Percentiles rank a stretch among this genome's conserved stretches.
These are phyloP conservation scores for Lates calcarifer DNA, from an alignment of 2,113 vertebrate species.

Conservation along the genomic window DNA sequence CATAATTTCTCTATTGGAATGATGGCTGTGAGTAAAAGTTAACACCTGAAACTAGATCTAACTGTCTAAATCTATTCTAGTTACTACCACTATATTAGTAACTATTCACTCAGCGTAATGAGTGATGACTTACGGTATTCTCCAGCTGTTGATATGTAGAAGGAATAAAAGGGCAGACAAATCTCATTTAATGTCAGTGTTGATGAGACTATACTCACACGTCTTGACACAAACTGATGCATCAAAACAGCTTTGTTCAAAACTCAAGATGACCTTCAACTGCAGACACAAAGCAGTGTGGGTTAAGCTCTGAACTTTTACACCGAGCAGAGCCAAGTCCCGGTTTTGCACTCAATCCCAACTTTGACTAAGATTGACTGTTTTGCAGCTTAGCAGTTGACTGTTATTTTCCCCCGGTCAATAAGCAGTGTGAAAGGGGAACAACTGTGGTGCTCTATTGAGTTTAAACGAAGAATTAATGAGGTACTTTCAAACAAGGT, in stretches of 20 bases:
- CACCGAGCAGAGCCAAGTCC: background rate
- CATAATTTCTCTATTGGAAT: background rate
- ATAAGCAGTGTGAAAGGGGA: slow-evolving; percentile 44
- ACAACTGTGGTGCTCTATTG: slow-evolving; percentile 29
- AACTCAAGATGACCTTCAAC: background rate
- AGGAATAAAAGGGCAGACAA: slow-evolving; percentile 38
- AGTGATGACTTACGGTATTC: slow-evolving; percentile 68
- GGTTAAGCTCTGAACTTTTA: background rate
- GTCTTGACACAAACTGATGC: background rate
- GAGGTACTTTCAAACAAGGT: slow-evolving; percentile 56
- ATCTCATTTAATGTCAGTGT: slow-evolving; percentile 17
- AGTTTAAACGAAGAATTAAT: slow-evolving; percentile 57
- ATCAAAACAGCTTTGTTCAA: background rate
- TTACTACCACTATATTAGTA: slow-evolving; percentile 1
- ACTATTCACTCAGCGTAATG: slow-evolving; percentile 12
- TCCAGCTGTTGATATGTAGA: slow-evolving; percentile 62
- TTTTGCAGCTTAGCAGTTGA: slow-evolving; percentile 29
- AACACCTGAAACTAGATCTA: slow-evolving; percentile 1
- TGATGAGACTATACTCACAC: background rate
- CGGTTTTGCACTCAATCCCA: background rate
- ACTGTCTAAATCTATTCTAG: slow-evolving; percentile 16
- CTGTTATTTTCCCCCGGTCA: slow-evolving; percentile 45
- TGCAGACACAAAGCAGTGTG: background rate
- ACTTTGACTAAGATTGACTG: slow-evolving; percentile 9
- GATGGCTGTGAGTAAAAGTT: background rate